Evolutionary conservation across 1,140 invertebrate species (phyloP), one percentile per base, ranked within the genome.

Genomic region (Euwallacea similis): DNA sequence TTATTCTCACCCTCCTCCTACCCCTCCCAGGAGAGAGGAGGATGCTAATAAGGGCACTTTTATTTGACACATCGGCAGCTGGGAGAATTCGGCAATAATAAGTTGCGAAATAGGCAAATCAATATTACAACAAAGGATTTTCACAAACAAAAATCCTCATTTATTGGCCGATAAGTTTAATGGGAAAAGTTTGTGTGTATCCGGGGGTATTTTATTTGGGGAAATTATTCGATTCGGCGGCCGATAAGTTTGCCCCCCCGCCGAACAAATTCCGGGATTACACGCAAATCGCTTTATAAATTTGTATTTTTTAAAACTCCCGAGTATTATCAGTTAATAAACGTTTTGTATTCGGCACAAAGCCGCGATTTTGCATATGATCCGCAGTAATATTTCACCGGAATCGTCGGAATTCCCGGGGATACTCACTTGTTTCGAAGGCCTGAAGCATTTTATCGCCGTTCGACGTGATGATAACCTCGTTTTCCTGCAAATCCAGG

Each of bases 371-470:
- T 56, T 70, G 43, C 61, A 70, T 70, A 70, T 70, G 60, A 44
- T 41, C 60, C 61, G 61, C 50, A 70, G 55, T 59, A 55, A 70
- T 64, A 70, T 64, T 64, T 70, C 44, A 64, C 62, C 6, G 7
- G 50, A 70, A 63, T 64, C 15, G 61, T 63, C 42, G 41, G 41
- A 62, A 62, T 63, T 69, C 33, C 55, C n/a, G 33, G 15, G 47
- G 47, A 69, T 71, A 76, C 76, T 82, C 84, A 88, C 87, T 87
- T 77, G 87, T 88, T 84, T 88, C 86, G 76, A 84, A 83, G 41
- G 81, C 78, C 62, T 84, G 83, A 76, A 84, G 84, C 76, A 84
- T 84, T 65, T 84, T 83, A 81, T 87, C 85, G 70, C 82, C 82
- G 72, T 83, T 83, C 50, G 85, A 84, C 77, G 84, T 85, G 73